These are phyloP conservation scores for Drosophila burlai DNA, from an alignment of 1,140 invertebrate species.

Conservation along the genomic window DNA sequence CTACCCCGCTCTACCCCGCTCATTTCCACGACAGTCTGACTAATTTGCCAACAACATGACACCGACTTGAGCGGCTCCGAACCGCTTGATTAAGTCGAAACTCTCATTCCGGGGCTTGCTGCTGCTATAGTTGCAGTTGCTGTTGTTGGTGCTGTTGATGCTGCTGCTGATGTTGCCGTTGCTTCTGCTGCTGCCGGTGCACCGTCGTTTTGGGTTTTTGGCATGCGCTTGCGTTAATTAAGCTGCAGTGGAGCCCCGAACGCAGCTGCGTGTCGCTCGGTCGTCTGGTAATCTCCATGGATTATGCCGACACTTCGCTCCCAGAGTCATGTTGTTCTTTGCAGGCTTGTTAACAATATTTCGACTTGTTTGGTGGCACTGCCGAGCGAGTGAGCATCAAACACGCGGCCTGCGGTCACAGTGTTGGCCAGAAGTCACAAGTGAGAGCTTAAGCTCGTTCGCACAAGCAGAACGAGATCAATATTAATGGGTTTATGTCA, in stretches of 20 bases:
- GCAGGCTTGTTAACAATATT: slow-evolving; percentile 81
- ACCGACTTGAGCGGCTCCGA: slow-evolving; percentile 51
- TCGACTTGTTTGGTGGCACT: slow-evolving; percentile 55
- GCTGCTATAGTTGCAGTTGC: slow-evolving; percentile 22
- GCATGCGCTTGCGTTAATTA: slow-evolving; percentile 78
- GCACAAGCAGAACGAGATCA: slow-evolving; percentile 5
- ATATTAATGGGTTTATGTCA: slow-evolving; percentile 5
- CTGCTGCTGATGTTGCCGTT: slow-evolving; percentile 8
- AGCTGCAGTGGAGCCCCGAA: slow-evolving; percentile 53
- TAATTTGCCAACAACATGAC: slow-evolving; percentile 81
- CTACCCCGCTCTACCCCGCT: not conserved
- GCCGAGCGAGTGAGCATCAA: slow-evolving; percentile 27
- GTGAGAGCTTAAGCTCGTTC: slow-evolving; percentile 45
- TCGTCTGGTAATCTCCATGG: slow-evolving; percentile 74
- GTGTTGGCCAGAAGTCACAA: slow-evolving; percentile 52
- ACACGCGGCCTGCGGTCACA: slow-evolving; percentile 70
- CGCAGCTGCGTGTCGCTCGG: slow-evolving; percentile 62
- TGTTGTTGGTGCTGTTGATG: slow-evolving; percentile 5
- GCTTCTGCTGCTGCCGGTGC: slow-evolving; percentile 20
- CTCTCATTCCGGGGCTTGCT: slow-evolving; percentile 49
- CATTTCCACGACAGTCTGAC: slow-evolving; percentile 47
- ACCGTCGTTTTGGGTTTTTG: slow-evolving; percentile 66
- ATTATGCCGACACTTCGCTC: slow-evolving; percentile 74
- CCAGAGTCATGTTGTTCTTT: slow-evolving; percentile 76
- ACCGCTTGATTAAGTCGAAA: slow-evolving; percentile 75